Conservation (phyloP, 2,113 vertebrate species). For the Myrmecophaga tridactyla region DNA sequence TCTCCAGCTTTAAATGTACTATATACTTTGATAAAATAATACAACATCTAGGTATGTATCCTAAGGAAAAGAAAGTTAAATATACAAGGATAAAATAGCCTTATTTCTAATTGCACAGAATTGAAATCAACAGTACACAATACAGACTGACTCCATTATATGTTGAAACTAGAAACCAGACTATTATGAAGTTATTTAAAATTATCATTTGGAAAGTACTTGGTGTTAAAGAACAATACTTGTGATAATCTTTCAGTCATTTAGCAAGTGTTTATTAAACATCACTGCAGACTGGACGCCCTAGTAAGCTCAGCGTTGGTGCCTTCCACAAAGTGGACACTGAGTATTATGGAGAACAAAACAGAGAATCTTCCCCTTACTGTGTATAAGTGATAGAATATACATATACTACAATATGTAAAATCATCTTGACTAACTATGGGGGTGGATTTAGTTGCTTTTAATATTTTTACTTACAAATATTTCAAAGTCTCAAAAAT, state of each 20-base stretch:
- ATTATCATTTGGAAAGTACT: not conserved
- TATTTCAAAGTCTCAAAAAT: not conserved
- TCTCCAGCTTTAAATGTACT: not conserved
- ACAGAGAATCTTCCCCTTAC: not conserved
- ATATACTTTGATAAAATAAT: not conserved
- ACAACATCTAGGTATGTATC: not conserved
- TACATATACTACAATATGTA: not conserved
- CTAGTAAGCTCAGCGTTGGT: not conserved
- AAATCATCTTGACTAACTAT: not conserved
- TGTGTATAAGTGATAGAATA: not conserved
- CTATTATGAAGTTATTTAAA: not conserved
- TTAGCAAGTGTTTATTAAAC: not conserved
- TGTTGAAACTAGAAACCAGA: not conserved
- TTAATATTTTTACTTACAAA: not conserved
- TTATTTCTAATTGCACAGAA: not conserved
- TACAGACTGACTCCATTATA: not conserved
- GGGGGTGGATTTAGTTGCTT: not conserved
- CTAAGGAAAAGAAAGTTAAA: not conserved
- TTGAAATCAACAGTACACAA: not conserved
- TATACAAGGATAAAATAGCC: not conserved
- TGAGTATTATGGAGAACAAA: not conserved
- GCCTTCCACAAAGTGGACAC: not conserved
- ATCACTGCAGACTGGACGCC: accelerated
- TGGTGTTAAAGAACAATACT: not conserved
- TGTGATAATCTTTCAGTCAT: not conserved